Evolutionary conservation across 2,797 vertebrate species (phyloP).

Genomic region (Sebastes trivittatus): DNA sequence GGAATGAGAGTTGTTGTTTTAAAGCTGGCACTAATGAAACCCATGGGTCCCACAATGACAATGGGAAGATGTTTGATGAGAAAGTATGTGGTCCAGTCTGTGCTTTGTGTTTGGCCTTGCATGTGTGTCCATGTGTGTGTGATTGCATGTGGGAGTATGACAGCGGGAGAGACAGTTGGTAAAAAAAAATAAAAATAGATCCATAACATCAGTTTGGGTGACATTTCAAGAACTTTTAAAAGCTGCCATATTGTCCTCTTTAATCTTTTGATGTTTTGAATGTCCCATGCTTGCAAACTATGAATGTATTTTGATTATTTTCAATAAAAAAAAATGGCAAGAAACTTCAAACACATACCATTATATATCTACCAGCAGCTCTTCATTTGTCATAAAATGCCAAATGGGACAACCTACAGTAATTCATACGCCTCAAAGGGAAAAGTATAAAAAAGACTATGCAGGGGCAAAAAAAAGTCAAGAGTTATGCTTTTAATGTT

Average conservation of each 20-base stretch:
- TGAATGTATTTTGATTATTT: background rate
- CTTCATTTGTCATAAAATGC: background rate
- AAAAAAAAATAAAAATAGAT: background rate
- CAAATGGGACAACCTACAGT: background rate
- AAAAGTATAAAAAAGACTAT: background rate
- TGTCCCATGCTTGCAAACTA: background rate
- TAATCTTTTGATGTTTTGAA: background rate
- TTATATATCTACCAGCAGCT: background rate
- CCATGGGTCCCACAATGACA: conserved; percentile 69
- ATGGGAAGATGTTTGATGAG: conserved; percentile 64
- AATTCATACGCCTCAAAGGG: background rate
- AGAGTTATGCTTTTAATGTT: background rate
- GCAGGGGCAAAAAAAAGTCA: background rate
- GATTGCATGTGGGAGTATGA: background rate
- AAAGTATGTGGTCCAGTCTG: conserved; percentile 43
- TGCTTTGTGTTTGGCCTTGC: conserved; percentile 34
- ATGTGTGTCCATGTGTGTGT: conserved; percentile 1
- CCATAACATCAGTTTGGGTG: background rate
- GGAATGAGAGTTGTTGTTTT: conserved; percentile 72
- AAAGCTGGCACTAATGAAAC: conserved; percentile 77
- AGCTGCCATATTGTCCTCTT: conserved; percentile 4
- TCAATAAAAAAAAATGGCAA: background rate
- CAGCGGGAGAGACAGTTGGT: background rate
- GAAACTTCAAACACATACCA: background rate
- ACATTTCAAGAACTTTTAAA: background rate